Base-by-base conservation (phyloP, 2,113 vertebrate species). In the Centropristis striata region DNA sequence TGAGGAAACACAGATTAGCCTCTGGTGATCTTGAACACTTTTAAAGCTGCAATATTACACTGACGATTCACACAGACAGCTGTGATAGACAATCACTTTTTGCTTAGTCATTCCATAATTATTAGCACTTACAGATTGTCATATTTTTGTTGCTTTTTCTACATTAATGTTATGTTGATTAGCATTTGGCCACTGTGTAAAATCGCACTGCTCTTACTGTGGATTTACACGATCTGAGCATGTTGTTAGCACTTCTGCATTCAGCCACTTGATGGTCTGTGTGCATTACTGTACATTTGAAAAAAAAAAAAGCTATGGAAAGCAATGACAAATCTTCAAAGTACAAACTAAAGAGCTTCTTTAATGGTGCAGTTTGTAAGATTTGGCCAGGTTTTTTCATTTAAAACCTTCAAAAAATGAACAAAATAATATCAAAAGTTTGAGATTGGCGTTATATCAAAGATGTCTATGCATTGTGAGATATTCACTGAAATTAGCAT, bases 61-160 rank as follows among this genome's bases (percentile, higher is more conserved):
- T 46, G 60, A 63, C 15, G 16, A 63, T 27, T 63, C 39, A 63
- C 60, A 63, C 60, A 93, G 92, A 88, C 93, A 90, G 78, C 81
- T 95, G 90, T 94, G 90, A 94, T 88, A 92, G 94, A 93, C 92
- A 91, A 90, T 95, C 86, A 88, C 60, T 66, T 88, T 53, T 81
- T 82, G 55, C 78, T 84, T 73, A 76, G 63, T 78, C 49, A 80
- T 85, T 78, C 53, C 64, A 81, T 87, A 75, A 83, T 61, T 75
- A 71, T 51, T 78, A 80, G 88, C 78, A 84, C 90, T 86, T 80
- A 86, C 74, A 75, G 58, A 57, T 32, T 71, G 46, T 36, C 75
- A 69, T 72, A 6, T 89, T 86, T 53, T 92, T 84, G 51, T 65
- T 12, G 21, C 13, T 83, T 84, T 87, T 92, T 79, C 86, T 80